A percentile compares a stretch with the other conserved stretches of the same genome.
Evolutionary conservation across 2,113 vertebrate genomes (phyloP).

Genomic region (Mesocricetus auratus): DNA sequence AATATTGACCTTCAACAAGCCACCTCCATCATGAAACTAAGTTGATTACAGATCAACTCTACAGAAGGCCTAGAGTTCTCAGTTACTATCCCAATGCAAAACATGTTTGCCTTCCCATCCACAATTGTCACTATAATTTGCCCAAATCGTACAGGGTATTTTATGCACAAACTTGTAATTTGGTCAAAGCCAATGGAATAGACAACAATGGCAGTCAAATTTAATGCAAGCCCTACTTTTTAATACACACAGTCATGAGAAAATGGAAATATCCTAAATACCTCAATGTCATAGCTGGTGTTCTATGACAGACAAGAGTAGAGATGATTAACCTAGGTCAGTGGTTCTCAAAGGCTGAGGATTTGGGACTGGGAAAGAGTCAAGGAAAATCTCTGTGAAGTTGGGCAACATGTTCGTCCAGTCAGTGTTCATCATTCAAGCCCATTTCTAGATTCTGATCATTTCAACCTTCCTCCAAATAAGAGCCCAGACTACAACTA

Average conservation of each 20-base stretch:
- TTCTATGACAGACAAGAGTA: slow-evolving; percentile 27
- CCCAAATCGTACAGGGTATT: neutral
- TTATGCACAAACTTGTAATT: slow-evolving; percentile 25
- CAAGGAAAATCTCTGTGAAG: slow-evolving; percentile 12
- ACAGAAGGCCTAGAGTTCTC: slow-evolving; percentile 37
- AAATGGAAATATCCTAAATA: slow-evolving; percentile 53
- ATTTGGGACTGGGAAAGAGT: neutral
- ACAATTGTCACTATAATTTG: neutral
- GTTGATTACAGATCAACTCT: slow-evolving; percentile 65
- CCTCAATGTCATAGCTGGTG: slow-evolving; percentile 24
- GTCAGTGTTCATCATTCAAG: neutral
- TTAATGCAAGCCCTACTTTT: slow-evolving; percentile 27
- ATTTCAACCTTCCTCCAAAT: neutral
- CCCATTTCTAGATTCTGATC: neutral
- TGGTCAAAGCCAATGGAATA: slow-evolving; percentile 61
- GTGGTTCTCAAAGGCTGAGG: neutral
- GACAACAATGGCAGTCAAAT: slow-evolving; percentile 23
- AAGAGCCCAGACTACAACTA: slow-evolving; percentile 22
- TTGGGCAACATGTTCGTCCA: neutral
- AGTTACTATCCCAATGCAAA: neutral
- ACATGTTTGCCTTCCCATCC: neutral
- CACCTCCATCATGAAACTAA: slow-evolving; percentile 35
- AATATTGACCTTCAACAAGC: slow-evolving; percentile 59
- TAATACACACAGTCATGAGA: slow-evolving; percentile 33
- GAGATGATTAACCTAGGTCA: neutral